Evolutionary conservation across 2,113 vertebrate genomes (phyloP).

Genomic region (Lycaon pictus): DNA sequence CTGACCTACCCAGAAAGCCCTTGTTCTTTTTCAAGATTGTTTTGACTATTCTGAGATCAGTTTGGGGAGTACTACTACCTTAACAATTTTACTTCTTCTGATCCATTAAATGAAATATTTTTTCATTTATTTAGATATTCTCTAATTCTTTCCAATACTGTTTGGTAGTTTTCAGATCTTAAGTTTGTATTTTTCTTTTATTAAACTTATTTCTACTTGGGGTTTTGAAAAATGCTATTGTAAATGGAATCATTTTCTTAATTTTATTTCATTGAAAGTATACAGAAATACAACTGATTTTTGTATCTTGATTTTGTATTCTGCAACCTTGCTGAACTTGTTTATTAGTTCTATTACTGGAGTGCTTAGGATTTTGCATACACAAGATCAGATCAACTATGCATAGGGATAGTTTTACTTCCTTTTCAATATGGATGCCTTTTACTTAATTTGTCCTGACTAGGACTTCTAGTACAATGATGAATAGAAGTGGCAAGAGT

Average conservation of each 20-base stretch:
- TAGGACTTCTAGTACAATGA: neutral
- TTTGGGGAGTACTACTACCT: neutral
- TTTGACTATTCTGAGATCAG: neutral
- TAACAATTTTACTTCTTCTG: neutral
- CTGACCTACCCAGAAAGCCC: neutral
- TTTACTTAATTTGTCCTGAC: neutral
- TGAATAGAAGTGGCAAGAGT: neutral
- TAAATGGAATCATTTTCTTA: neutral
- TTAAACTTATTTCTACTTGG: neutral
- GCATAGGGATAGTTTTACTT: neutral
- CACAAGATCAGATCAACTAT: neutral
- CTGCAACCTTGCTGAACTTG: neutral
- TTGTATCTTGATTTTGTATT: neutral
- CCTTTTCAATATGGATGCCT: neutral
- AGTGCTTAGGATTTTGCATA: neutral
- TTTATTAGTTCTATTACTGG: neutral
- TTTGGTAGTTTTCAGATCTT: neutral
- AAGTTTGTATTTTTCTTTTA: neutral
- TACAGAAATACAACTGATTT: neutral
- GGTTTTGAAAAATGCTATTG: neutral
- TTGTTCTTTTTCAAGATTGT: neutral
- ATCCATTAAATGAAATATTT: neutral
- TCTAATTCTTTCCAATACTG: neutral
- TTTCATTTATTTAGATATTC: neutral
- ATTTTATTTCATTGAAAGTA: neutral